Conservation (phyloP, 2,888 invertebrate genomes). For the Ichneumoninae sp. region DNA sequence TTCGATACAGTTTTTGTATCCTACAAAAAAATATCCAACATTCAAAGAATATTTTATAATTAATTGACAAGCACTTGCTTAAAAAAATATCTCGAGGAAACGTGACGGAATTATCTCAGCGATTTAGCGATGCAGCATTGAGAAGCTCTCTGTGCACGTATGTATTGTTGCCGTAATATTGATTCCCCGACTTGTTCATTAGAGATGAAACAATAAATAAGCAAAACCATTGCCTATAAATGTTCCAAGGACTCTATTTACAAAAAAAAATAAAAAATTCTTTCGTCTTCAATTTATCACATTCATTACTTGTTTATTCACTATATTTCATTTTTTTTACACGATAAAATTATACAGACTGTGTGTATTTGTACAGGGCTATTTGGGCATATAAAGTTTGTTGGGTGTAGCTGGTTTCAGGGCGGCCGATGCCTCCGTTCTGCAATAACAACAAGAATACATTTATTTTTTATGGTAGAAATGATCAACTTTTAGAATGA, state of each 20-base stretch:
- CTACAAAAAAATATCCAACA: neutral
- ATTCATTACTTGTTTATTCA: conserved; percentile 40
- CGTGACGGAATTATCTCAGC: neutral
- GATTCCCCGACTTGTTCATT: conserved; percentile 72
- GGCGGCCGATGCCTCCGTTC: conserved; percentile 72
- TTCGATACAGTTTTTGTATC: neutral
- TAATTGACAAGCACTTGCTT: neutral
- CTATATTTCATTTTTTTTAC: conserved; percentile 43
- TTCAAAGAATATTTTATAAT: neutral
- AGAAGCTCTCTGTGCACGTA: conserved; percentile 31
- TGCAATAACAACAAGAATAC: conserved; percentile 67
- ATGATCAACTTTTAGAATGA: neutral
- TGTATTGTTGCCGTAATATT: conserved; percentile 61
- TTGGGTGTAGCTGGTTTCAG: conserved; percentile 86
- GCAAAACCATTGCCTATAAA: conserved; percentile 40
- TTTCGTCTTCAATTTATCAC: neutral
- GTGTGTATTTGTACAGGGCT: conserved; percentile 13
- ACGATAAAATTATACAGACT: conserved; percentile 34
- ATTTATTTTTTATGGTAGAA: neutral
- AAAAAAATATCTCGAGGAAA: no score
- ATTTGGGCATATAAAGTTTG: conserved; percentile 80
- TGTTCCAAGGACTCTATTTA: neutral
- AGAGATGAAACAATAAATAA: conserved; percentile 68
- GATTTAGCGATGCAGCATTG: neutral
- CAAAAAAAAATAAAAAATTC: neutral